Evolutionary conservation across 2,113 vertebrate genomes (phyloP), one percentile per base, ranked within the genome.

Genomic region (Emydocephalus ijimae): DNA sequence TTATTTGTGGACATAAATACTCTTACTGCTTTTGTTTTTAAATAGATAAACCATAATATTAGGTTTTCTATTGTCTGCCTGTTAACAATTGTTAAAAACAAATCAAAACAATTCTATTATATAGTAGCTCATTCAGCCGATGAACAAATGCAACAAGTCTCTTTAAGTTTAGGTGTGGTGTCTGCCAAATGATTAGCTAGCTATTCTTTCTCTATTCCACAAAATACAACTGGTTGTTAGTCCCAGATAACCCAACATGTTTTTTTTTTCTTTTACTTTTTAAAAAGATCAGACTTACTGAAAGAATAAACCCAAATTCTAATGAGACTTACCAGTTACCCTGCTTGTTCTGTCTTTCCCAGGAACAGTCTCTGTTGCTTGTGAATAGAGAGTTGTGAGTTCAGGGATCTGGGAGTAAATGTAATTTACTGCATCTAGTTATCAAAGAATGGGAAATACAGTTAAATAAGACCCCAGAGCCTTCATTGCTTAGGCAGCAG

Each of bases 341-440:
- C 96, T 98, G 97, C 97, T 97, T 93, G 97, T 96, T 95, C 97
- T 93, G 94, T 98, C 97, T 96, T 97, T 96, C 96, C 96, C 97
- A 94, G 97, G 97, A 97, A 97, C 95, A 88, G 96, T 91, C 93
- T 98, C 97, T 93, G 96, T 93, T 96, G 96, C 95, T 96, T 93
- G 96, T 95, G 98, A 97, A 96, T 97, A 98, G 97, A 98, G 96
- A 95, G 96, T 95, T 97, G 97, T 96, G 96, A 98, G 97, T 97
- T 97, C 93, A 89, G 98, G 97, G 96, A 98, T 97, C 98, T 98
- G 97, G 93, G 97, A 98, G 96, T 97, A 98, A 98, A 97, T 97
- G 96, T 97, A 98, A 97, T 97, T 98, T 97, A 98, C 98, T 95
- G 97, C 97, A 98, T 98, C 98, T 98, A 97, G 96, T 90, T 95